phyloP scores from a whole-genome alignment of 2,797 vertebrate species.

The Podarcis lilfordi region DNA sequence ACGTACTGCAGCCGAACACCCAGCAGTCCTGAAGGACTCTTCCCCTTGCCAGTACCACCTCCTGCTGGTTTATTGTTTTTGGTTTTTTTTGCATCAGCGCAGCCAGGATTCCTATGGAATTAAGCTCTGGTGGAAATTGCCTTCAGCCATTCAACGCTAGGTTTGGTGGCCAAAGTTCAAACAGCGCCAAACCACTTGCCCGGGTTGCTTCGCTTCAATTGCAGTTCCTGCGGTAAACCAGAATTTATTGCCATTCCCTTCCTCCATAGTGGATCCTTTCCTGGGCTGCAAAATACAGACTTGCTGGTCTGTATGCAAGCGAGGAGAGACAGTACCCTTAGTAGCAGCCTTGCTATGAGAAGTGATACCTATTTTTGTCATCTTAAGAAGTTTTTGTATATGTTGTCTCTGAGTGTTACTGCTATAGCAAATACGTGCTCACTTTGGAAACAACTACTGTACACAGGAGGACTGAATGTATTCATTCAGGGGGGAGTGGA shows the following conservation, averaged over 20 bases:
- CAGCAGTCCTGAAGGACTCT: constrained; percentile 64
- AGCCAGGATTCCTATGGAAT: constrained; percentile 95
- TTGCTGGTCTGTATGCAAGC: background rate
- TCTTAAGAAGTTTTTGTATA: background rate
- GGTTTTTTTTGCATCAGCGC: constrained; percentile 62
- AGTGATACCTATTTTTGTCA: constrained; percentile 34
- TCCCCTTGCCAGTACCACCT: constrained; percentile 58
- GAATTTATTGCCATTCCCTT: constrained; percentile 33
- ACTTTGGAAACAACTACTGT: constrained; percentile 47
- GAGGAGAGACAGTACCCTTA: background rate
- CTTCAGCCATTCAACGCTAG: constrained; percentile 65
- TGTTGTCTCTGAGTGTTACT: constrained; percentile 5
- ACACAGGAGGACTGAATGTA: constrained; percentile 41
- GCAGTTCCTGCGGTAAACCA: constrained; percentile 23
- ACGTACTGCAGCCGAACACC: constrained; percentile 85
- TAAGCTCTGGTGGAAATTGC: constrained; percentile 78
- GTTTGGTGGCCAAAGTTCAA: constrained; percentile 69
- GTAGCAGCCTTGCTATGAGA: constrained; percentile 30
- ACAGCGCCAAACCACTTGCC: constrained; percentile 42
- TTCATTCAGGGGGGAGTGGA: background rate
- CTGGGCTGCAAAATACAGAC: background rate
- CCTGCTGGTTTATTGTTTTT: background rate
- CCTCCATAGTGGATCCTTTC: background rate
- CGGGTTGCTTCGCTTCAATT: constrained; percentile 9
- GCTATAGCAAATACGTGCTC: constrained; percentile 25